Percentiles rank a stretch among this genome's conserved stretches.
These are phyloP conservation scores for Streptopelia turtur DNA, from an alignment of 2,797 vertebrate species.

Conservation along the genomic window DNA sequence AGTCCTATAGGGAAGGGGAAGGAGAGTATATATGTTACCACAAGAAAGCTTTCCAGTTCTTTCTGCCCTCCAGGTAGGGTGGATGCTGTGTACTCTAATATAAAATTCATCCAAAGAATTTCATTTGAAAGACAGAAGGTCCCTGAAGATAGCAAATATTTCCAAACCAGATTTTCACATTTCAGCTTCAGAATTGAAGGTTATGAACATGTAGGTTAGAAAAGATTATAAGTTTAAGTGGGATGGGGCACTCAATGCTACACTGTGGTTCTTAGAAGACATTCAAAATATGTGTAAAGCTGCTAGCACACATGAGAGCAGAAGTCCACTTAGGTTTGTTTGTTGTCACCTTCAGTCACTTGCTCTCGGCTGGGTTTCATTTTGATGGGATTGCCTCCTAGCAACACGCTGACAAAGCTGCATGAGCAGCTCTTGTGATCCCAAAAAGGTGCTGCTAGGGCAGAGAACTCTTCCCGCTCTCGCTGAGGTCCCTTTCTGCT, in stretches of 20 bases:
- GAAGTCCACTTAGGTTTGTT: background rate
- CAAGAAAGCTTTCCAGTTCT: background rate
- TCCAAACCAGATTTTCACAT: background rate
- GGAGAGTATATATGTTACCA: background rate
- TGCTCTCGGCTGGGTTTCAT: background rate
- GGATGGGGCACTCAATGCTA: background rate
- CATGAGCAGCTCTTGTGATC: background rate
- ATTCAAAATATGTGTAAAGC: background rate
- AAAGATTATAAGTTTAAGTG: background rate
- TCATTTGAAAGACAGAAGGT: background rate
- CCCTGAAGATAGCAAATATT: background rate
- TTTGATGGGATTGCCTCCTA: background rate
- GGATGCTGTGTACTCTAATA: background rate
- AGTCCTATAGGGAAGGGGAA: background rate
- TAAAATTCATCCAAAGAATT: background rate
- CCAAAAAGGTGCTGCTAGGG: background rate
- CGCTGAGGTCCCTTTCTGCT: background rate
- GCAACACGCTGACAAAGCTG: background rate
- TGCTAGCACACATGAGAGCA: background rate
- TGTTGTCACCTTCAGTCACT: background rate
- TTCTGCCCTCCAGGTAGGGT: background rate
- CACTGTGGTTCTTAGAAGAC: background rate
- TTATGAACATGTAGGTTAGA: background rate
- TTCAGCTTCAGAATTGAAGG: background rate
- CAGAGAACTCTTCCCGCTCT: background rate